Evolutionary conservation across 1,140 invertebrate species (phyloP).

Genomic region (Plutomurus gul): DNA sequence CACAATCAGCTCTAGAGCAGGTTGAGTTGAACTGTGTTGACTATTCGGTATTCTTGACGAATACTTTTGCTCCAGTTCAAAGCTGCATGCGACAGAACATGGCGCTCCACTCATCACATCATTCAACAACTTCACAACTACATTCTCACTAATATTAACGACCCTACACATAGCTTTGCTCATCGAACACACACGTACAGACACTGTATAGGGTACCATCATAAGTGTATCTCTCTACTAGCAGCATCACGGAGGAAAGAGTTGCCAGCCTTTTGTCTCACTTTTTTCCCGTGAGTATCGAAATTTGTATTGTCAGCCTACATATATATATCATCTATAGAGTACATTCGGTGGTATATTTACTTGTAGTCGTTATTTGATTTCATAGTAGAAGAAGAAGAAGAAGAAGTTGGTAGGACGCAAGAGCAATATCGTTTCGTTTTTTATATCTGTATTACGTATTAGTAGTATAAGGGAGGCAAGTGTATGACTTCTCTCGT

Average conservation of each 20-base stretch:
- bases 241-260: neutral
- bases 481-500: neutral
- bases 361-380: too few species aligned
- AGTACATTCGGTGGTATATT: neutral
- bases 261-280: neutral
- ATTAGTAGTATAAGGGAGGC: neutral
- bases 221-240: neutral
- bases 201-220: neutral
- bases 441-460: too few species aligned
- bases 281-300: neutral
- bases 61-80: neutral
- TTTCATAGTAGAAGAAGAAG: too few species aligned
- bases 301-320: neutral
- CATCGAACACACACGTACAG: too few species aligned
- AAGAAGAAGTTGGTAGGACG: too few species aligned
- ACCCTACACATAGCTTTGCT: too few species aligned
- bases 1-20: neutral
- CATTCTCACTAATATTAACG: neutral
- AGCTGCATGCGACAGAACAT: neutral
- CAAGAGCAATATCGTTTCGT: too few species aligned
- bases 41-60: constrained; percentile 5
- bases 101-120: neutral
- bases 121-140: neutral
- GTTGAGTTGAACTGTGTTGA: too few species aligned
- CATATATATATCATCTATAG: neutral